phyloP scores from a whole-genome alignment of 2,888 invertebrate species.

The Pachycephus smyrnensis region DNA sequence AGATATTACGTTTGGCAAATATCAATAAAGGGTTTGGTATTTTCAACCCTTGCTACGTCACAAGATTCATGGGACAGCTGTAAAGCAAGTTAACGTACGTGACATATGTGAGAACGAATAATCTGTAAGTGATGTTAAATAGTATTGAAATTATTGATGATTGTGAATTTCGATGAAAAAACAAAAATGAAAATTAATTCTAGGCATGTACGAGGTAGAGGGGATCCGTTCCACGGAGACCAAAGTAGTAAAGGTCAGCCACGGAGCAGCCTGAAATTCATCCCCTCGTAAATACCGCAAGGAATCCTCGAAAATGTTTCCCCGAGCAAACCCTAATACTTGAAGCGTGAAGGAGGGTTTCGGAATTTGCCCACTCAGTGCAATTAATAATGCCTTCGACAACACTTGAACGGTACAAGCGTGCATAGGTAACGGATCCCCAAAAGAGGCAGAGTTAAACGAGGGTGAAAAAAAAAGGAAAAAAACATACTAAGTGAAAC shows the following conservation, averaged over 20 bases:
- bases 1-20: background rate
- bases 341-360: background rate
- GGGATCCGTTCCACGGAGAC: background rate
- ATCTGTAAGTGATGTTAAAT: too few species aligned
- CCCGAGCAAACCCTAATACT: background rate
- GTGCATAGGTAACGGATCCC: background rate
- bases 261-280: background rate
- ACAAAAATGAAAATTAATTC: background rate
- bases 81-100: too few species aligned
- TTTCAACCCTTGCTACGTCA: background rate
- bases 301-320: background rate
- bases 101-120: background rate
- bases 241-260: background rate
- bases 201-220: too few species aligned
- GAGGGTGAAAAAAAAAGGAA: background rate
- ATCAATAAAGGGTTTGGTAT: background rate
- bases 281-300: background rate
- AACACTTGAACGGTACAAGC: background rate
- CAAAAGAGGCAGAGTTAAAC: background rate
- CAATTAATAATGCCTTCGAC: too few species aligned
- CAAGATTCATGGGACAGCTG: background rate
- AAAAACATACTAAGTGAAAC: background rate
- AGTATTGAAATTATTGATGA: background rate
- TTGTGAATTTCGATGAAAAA: background rate
- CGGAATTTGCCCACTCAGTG: background rate